Evolutionary conservation across 2,888 invertebrate species (phyloP).

Genomic region (Temnothorax ravouxi): DNA sequence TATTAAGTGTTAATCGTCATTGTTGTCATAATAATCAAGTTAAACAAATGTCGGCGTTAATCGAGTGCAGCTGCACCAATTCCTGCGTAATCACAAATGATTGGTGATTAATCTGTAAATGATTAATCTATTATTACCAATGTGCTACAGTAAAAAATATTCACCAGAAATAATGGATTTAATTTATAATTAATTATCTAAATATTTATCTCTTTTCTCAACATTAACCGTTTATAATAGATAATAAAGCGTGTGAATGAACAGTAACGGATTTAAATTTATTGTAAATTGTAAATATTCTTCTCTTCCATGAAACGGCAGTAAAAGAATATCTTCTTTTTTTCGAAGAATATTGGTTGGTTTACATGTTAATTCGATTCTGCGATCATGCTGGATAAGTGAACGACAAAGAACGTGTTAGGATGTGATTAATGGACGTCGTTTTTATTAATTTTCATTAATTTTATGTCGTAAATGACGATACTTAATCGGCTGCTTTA

Average conservation of each 20-base stretch:
- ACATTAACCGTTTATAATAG: background rate
- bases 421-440: constrained; percentile 2
- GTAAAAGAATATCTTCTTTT: background rate
- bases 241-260: background rate
- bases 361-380: constrained; percentile 8
- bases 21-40: background rate
- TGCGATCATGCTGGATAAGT: constrained; percentile 19
- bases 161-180: background rate
- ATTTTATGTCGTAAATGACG: constrained; percentile 43
- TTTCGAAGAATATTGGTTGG: background rate
- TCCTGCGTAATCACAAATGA: background rate
- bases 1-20: background rate
- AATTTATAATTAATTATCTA: background rate
- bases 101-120: background rate
- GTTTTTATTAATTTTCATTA: constrained; percentile 49
- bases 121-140: background rate
- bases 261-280: background rate
- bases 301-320: background rate
- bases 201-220: background rate
- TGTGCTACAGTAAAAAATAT: background rate
- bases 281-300: background rate
- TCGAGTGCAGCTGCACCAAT: background rate
- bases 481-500: constrained; percentile 49
- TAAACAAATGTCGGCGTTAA: background rate
- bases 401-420: constrained; percentile 39